phyloP scores from a whole-genome alignment of 2,888 invertebrate genomes.

The Leptinotarsa haldemani region DNA sequence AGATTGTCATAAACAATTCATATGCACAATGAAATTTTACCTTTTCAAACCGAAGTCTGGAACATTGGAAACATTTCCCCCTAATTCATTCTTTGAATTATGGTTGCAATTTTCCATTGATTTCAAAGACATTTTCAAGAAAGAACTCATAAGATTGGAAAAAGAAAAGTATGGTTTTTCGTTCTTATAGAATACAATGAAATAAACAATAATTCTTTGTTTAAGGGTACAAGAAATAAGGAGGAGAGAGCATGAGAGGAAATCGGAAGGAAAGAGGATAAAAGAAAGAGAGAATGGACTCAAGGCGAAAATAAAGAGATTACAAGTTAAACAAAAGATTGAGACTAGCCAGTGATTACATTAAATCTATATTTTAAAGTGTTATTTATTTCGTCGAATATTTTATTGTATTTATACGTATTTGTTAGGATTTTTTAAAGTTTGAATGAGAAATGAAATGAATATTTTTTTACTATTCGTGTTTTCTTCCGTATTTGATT shows the following conservation, averaged over 20 bases:
- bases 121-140: conserved; percentile 95
- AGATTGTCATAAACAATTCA: conserved; percentile 83
- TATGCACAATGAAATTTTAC: conserved; percentile 85
- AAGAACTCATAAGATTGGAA: conserved; percentile 85
- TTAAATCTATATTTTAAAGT: conserved; percentile 33
- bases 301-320: conserved; percentile 74
- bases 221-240: conserved; percentile 73
- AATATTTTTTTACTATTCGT: conserved; percentile 38
- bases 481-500: neutral
- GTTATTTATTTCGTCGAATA: conserved; percentile 47
- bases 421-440: conserved; percentile 46
- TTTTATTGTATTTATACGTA: conserved; percentile 46
- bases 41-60: conserved; percentile 86
- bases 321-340: conserved; percentile 60
- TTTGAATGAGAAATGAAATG: conserved; percentile 40
- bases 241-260: conserved; percentile 67
- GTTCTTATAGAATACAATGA: neutral
- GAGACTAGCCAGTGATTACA: conserved; percentile 43
- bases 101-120: conserved; percentile 93
- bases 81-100: conserved; percentile 89
- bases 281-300: conserved; percentile 75
- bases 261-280: conserved; percentile 70
- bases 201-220: neutral
- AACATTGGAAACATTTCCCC: conserved; percentile 78
- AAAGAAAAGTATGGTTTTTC: conserved; percentile 67